Conservation (phyloP, 2,113 vertebrate genomes). For the Scortum barcoo region DNA sequence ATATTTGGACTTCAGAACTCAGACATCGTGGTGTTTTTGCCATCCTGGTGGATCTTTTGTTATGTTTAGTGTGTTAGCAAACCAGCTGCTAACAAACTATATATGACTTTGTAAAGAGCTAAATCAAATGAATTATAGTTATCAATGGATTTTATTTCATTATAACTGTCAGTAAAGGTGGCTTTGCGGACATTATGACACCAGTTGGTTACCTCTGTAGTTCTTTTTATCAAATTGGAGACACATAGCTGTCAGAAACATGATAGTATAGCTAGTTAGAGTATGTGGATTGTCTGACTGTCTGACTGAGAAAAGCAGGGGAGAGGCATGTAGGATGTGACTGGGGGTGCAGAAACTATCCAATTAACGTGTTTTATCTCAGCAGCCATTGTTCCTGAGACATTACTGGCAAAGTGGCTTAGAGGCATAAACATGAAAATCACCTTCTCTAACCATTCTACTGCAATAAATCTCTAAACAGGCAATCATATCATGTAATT, state of each 20-base stretch:
- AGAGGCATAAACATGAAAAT: conserved; percentile 17
- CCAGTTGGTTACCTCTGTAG: not conserved
- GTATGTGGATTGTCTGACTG: not conserved
- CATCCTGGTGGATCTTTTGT: too few species aligned
- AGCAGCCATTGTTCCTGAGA: conserved; percentile 12
- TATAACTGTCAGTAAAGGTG: not conserved
- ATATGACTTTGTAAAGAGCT: not conserved
- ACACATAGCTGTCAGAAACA: too few species aligned
- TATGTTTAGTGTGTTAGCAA: not conserved
- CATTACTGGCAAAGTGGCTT: not conserved
- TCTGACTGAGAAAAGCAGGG: not conserved
- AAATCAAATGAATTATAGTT: not conserved
- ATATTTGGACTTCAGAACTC: too few species aligned
- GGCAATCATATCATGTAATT: conserved; percentile 16
- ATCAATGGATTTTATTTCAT: not conserved
- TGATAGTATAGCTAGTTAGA: not conserved
- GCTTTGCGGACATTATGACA: not conserved
- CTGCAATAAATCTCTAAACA: conserved; percentile 11
- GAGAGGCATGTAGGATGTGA: not conserved
- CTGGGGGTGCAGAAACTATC: not conserved
- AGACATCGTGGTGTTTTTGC: too few species aligned
- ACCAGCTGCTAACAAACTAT: not conserved
- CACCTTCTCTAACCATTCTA: conserved; percentile 30
- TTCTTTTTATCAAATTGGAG: not conserved
- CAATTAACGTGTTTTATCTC: conserved; percentile 20